These are phyloP conservation scores for Typhlichthys subterraneus DNA, from an alignment of 2,797 vertebrate genomes.

Conservation along the genomic window DNA sequence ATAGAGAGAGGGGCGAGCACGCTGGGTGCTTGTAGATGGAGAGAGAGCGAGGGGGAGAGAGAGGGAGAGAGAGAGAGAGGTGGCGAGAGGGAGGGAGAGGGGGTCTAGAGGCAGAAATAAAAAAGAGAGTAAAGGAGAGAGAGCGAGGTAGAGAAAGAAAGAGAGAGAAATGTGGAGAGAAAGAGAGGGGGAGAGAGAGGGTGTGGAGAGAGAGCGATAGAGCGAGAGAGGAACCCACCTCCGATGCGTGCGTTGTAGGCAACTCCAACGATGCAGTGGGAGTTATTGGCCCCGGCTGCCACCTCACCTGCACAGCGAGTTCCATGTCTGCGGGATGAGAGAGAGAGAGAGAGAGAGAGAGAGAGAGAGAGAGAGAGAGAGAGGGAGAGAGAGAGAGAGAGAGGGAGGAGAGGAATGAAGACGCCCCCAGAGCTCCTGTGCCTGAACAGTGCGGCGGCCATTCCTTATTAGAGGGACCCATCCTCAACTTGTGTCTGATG, in stretches of 20 bases:
- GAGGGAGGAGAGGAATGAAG: not conserved
- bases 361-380: not conserved
- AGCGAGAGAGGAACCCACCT: conserved; percentile 70
- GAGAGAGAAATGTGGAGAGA: not conserved
- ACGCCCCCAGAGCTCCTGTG: no score
- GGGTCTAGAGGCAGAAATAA: no score
- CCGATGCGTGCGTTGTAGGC: conserved; percentile 85
- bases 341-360: conserved; percentile 14
- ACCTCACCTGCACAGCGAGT: conserved; percentile 90
- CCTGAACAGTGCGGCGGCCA: no score
- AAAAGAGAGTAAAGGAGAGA: no score
- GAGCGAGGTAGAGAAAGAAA: not conserved
- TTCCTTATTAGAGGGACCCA: no score
- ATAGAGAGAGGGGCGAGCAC: not conserved
- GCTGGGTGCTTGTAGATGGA: not conserved
- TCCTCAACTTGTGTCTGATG: no score
- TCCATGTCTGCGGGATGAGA: conserved; percentile 78
- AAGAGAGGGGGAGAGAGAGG: not conserved
- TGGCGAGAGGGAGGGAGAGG: not conserved
- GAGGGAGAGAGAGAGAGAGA: conserved; percentile 2
- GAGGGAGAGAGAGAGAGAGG: not conserved
- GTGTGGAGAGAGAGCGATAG: not conserved
- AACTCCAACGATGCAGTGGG: conserved; percentile 81
- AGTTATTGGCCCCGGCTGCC: conserved; percentile 85
- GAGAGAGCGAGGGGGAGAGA: not conserved